These are phyloP conservation scores for Nephrotoma flavescens DNA, from an alignment of 2,888 invertebrate species.

Conservation along the genomic window DNA sequence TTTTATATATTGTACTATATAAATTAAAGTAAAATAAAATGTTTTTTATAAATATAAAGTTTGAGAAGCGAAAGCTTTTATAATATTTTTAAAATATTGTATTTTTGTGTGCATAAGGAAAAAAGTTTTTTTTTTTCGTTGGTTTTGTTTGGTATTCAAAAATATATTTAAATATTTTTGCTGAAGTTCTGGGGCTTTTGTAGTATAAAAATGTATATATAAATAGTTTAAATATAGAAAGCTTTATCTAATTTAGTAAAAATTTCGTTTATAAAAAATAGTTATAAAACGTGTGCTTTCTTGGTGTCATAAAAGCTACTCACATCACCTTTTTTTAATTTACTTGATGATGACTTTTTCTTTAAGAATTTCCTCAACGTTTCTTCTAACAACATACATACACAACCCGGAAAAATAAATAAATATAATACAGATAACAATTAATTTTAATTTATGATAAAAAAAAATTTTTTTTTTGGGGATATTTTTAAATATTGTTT, in stretches of 20 bases:
- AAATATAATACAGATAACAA: not conserved
- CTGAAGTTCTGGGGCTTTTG: not conserved
- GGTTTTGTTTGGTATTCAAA: not conserved
- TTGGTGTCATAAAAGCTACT: slow-evolving; percentile 5
- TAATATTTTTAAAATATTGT: not conserved
- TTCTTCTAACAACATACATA: not conserved
- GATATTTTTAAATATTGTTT: not conserved
- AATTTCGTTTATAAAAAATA: not conserved
- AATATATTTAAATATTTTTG: not conserved
- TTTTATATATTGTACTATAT: not conserved
- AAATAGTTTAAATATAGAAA: not conserved
- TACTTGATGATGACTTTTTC: slow-evolving; percentile 2
- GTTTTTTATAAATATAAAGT: not conserved
- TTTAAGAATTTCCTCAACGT: not conserved
- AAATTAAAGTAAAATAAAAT: not conserved
- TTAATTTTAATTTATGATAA: not conserved
- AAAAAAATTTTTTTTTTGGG: not conserved
- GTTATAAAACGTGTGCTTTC: not conserved
- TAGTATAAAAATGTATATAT: not conserved
- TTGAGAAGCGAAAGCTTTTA: not conserved
- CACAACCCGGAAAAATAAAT: slow-evolving; percentile 1
- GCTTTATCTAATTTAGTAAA: not conserved
- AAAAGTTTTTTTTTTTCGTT: not conserved
- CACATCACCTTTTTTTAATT: slow-evolving; percentile 6
- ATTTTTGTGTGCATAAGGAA: not conserved